Evolutionary conservation across 2,888 invertebrate species (phyloP), one percentile per base, ranked within the genome.

Genomic region (Eremobia ochroleuca): DNA sequence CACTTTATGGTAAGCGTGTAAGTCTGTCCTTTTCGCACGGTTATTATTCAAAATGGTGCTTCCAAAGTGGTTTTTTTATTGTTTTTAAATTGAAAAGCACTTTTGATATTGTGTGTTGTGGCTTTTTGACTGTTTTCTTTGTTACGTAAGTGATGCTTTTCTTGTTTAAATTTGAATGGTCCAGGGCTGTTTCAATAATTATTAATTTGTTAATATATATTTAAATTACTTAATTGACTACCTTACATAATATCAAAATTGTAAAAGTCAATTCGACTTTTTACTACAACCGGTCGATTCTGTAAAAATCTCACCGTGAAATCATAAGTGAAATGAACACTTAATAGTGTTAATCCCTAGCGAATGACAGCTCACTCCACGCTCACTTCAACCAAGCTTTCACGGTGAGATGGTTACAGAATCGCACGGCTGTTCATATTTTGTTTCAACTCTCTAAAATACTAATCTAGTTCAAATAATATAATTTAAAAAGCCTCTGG

Each of bases 31-130:
- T 49, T n/a, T 90, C 77, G 0, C 78, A 34, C 88, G 72, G 73
- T 86, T 87, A 90, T 90, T 91, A 89, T 90, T 88, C 79, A 76
- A 86, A 90, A 89, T 73, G 85, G 69, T 87, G 75, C 79, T 83
- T 55, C 46, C 13, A 76, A 79, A 75, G 62, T 73, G 73, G 46
- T 75, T 82, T 83, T 87, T 86, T 85, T 88, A 88, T 89, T 87
- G 81, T 88, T 87, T 77, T 82, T 77, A 69, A 76, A 81, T 79
- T 79, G 28, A 31, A 55, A 74, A 76, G 55, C 37, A 71, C 28
- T 70, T 65, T 43, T 46, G 37, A 31, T 76, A 74, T 73, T 83
- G 18, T 34, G 43, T 52, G 28, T 21, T 73, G 37, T 31, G 52
- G 0, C 2, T 55, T 55, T 68, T 59, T 34, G 0, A 55, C 49